phyloP scores from a whole-genome alignment of 2,888 invertebrate genomes.

The Eudasyphora cyanicolor region DNA sequence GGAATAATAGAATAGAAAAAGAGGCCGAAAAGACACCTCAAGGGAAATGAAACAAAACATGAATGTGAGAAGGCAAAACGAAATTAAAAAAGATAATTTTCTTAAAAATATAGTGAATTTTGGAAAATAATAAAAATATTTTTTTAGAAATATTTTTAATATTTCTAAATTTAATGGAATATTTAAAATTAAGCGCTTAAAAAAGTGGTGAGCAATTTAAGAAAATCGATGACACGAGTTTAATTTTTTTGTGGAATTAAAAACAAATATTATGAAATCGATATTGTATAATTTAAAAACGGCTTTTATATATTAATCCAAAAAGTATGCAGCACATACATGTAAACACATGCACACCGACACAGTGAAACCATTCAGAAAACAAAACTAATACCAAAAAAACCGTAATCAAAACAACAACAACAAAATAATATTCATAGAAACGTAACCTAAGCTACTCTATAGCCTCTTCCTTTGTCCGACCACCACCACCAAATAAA shows the following conservation, averaged over 20 bases:
- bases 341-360: conserved; percentile 49
- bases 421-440: conserved; percentile 8
- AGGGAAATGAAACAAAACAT: neutral
- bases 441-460: neutral
- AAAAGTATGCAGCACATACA: neutral
- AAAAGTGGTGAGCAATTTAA: neutral
- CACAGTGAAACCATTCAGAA: conserved; percentile 40
- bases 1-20: neutral
- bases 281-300: conserved; percentile 52
- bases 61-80: neutral
- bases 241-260: neutral
- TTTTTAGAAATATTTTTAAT: conserved; percentile 1
- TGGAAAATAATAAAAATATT: neutral
- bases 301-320: no score
- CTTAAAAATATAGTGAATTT: neutral
- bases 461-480: neutral
- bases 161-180: neutral
- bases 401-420: conserved; percentile 13
- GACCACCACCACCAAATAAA: neutral
- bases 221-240: conserved; percentile 12
- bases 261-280: conserved; percentile 39
- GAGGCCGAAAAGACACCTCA: neutral
- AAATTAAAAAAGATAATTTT: neutral
- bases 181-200: neutral
- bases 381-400: conserved; percentile 11